Base-by-base conservation (phyloP, 2,113 vertebrate species). In the Rhea americana region DNA sequence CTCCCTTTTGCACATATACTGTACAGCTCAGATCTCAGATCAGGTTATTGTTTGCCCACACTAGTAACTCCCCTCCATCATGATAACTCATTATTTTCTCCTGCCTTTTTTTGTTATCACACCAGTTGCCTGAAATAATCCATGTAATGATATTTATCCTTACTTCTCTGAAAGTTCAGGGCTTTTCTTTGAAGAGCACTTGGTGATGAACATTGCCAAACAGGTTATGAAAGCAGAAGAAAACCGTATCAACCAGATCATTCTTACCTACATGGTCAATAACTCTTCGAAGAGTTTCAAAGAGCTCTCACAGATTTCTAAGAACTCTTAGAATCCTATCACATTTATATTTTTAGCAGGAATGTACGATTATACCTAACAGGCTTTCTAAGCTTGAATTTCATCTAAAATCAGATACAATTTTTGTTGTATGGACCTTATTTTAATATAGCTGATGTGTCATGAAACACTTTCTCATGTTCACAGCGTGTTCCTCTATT, bases 41-140 rank as follows among this genome's bases (percentile, higher is more conserved):
- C 0, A 0, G 3, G 1, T n/a, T 32, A 20, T 11, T 17, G 11
- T 21, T 13, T 55, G 16, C 7, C 51, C 58, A 32, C 45, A 67
- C 13, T 7, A 82, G 43, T 8, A 67, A 37, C 3, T 3, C 5
- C 7, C 37, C 74, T 20, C 50, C 51, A 10, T 32, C 51, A 10
- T 7, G 3, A 13, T 22, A 82, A 79, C 2, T 59, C 13, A 45
- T 2, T 1, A 32, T 47, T 28, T 85, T 45, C 62, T 56, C 43
- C 5, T 11, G 17, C 9, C 1, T 21, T 68, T 67, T 74, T 82
- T 66, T 20, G 22, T 61, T 48, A 7, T 7, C 28, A 37, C 6
- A 48, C 0, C 10, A 79, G 19, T 53, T 79, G 6, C 15, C 48
- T 13, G 9, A 12, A 67, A 22, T 72, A 20, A 67, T 62, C n/a